Evolutionary conservation across 2,888 invertebrate genomes (phyloP), one percentile per base, ranked within the genome.

Genomic region (Ornithoptera alexandrae): DNA sequence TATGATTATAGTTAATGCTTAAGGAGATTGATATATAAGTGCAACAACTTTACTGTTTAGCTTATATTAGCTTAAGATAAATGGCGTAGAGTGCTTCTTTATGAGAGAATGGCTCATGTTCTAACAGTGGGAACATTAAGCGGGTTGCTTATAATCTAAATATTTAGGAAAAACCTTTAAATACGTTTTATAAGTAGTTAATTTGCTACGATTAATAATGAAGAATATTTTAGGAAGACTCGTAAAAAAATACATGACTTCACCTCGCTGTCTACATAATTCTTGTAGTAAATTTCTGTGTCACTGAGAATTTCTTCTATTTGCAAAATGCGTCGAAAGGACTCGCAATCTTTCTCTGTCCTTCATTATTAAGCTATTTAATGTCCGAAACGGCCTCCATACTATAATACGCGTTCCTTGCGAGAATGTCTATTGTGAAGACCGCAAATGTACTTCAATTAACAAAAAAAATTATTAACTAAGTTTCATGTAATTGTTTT

Each of bases 321-420:
- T 62, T 62, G 17, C 18, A 22, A 39, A 67, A 46, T 59, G 59
- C 50, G 30, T 17, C 10, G 3, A 36, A 62, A 62, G 42, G 12
- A 18, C 39, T 39, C 7, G 18, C 20, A 67, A 67, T 42, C n/a
- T 67, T 18, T 62, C 57, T 62, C 24, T 61, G 56, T 57, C 62
- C 62, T 57, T 67, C 62, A 57, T 42, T 67, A 62, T 62, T 62
- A 62, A 62, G 62, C 57, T 56, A 56, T 67, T 67, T 53, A 56
- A 67, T 56, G 67, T 67, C 22, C 36, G n/a, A 62, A 39, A 42
- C 30, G 22, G 57, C 22, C 67, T 12, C 42, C n/a, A 67, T 24
- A 57, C 57, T 62, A 39, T 62, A 39, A 57, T 24, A 57, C 42
- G 53, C 42, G 10, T 8, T 24, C 8, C 50, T 50, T 57, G 6